Percentiles rank a stretch among this genome's conserved stretches.
Conservation (phyloP, 1,140 invertebrate genomes). For the Brachionus rubens region DNA sequence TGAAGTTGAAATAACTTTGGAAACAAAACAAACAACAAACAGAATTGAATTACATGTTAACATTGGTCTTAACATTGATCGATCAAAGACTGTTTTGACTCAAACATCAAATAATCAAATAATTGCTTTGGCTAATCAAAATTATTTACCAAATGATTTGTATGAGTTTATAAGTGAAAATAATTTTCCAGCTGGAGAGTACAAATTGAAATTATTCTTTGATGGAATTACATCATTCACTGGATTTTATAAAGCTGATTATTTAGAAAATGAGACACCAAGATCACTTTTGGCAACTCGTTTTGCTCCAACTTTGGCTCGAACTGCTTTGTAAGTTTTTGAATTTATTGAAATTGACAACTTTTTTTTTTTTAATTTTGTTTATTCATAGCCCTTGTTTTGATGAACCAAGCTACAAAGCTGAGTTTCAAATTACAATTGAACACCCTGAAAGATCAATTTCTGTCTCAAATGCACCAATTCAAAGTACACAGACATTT, state of each 20-base stretch:
- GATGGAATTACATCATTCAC: slow-evolving; percentile 13
- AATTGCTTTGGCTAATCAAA: background rate
- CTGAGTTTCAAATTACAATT: slow-evolving; percentile 45
- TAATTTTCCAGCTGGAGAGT: background rate
- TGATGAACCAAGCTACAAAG: slow-evolving; percentile 48
- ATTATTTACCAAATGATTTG: slow-evolving; percentile 30
- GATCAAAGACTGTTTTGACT: background rate
- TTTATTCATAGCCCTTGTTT: slow-evolving; percentile 47
- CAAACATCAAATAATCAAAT: background rate
- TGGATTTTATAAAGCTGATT: slow-evolving; percentile 29
- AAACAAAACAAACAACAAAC: background rate
- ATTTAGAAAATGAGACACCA: background rate
- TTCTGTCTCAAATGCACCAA: slow-evolving; percentile 7
- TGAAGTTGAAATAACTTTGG: slow-evolving; percentile 1
- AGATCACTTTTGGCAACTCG: slow-evolving; percentile 33
- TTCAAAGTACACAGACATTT: background rate
- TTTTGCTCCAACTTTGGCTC: slow-evolving; percentile 24
- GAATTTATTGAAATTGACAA: too few relatives aligned
- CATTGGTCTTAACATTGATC: slow-evolving; percentile 17
- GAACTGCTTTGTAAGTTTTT: slow-evolving; percentile 39
- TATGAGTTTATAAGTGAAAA: slow-evolving; percentile 1
- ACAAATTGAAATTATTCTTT: background rate
- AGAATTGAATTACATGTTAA: background rate
- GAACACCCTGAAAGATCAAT: slow-evolving; percentile 25
- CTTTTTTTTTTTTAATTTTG: too few relatives aligned